Base-by-base conservation (phyloP, 2,797 vertebrate genomes). In the Borostomias antarcticus region DNA sequence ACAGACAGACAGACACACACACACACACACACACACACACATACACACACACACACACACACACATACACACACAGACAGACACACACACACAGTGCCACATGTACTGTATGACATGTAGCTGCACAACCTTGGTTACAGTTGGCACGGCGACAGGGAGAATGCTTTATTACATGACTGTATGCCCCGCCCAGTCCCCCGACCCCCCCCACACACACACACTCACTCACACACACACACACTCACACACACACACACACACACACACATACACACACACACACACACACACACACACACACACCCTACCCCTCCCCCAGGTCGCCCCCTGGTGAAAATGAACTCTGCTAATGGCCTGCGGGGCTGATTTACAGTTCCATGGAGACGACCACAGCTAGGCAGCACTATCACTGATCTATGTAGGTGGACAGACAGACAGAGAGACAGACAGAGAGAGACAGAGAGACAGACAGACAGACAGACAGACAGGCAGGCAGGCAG, bases 121-220 rank as follows among this genome's bases (percentile, higher is more conserved):
- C 28, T 8, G 37, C n/a, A n/a, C 58, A 61, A 61, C 58, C 58
- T 61, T 61, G 58, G 58, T 61, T 29, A 61, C 58, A 17, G 58
- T 29, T 40, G 15, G 48, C 47, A 52, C 15, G 62, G 47, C 62
- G 33, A 54, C 51, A 56, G 52, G 35, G 51, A 65, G 40, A 33
- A 43, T 50, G 40, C 29, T 50, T 58, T 50, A 58, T 66, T 66
- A 58, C 64, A 66, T 66, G 48, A 66, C 29, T 30, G 40, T 58
- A 50, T 58, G 40, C 43, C 21, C 25, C n/a, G 45, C 57, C n/a
- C 23, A 43, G 7, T 5, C 58, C 37, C 37, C 37, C 58, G 23
- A 35, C 25, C 58, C 25, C 15, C 58, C 58, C n/a, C 30, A 17
- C 3, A 29, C 30, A 8, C 8, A 6, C 26, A 19, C 23, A 6